Base-by-base conservation (phyloP, 2,888 invertebrate species). In the Seladonia tumulorum region DNA sequence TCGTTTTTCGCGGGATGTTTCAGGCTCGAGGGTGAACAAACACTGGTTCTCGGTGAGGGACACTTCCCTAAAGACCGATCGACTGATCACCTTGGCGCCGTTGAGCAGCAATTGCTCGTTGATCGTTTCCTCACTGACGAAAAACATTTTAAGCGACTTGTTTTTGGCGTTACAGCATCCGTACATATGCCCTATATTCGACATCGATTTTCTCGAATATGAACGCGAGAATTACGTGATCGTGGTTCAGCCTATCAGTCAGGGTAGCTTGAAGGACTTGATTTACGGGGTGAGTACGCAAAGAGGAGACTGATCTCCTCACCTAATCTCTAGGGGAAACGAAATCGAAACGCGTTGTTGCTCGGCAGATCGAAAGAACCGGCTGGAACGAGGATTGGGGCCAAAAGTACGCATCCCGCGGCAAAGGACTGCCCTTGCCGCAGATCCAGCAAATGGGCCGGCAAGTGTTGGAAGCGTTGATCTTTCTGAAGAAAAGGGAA, bases 21-120 rank as follows among this genome's bases (percentile, higher is more conserved):
- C 89, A 96, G 96, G 98, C 16, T 98, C 97, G 66, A 96, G 99
- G 79, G 96, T 97, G 78, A 97, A 97, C 95, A 98, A 98, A 95
- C 97, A 98, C 94, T 99, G 99, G 99, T 99, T 98, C 95, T 97
- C 98, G 45, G 97, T 99, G 84, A 97, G 97, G 93, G 98, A 99
- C 95, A 97, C 97, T 90, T 97, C 97, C 76, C 96, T 97, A 85
- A 97, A 97, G 94, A 97, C 97, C 0, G 97, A 98, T 93, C 96
- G 98, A 90, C 96, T 98, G 74, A 95, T 98, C 86, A 97, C 97
- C 39, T 95, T 98, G 95, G 97, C 97, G 93, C 97, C 97, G 4
- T 92, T 97, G 78, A 96, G 96, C 80, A 96, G 96, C 91, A 96
- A 96, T 90, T 97, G 97, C 91, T 96, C 97, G 1, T 96, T 98